Evolutionary conservation across 1,140 invertebrate genomes (phyloP), one percentile per base, ranked within the genome.

Genomic region (Papilio aristodemus): DNA sequence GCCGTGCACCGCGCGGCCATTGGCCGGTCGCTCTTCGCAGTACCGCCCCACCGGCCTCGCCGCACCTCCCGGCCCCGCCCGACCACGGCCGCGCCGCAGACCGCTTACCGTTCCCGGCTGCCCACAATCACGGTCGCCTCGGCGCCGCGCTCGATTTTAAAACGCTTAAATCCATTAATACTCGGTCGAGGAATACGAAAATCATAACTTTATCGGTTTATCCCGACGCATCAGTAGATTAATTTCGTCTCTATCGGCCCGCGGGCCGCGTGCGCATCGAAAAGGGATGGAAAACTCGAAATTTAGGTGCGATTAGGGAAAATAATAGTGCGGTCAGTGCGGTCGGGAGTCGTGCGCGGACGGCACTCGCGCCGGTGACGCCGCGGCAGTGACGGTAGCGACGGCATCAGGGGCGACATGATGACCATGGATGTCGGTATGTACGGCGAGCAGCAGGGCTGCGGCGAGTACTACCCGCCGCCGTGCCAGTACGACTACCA

Each of bases 361-460:
- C 80, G 79, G 70, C 74, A 73, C 74, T 75, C 72, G 74, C 57
- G 41, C 41, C 73, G 71, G 60, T 50, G 75, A 57, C 71, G 71
- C 66, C 76, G 75, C 74, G 64, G 62, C 76, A 82, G 86, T 88
- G 85, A 87, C 85, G 87, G 86, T 84, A 8, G 36, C 14, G 9
- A 9, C 11, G 36, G 74, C 70, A n/a, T n/a, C n/a, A 76, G 77
- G 75, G 74, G 74, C 85, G 86, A 86, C 86, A 92, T 92, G 91
- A 92, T 92, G 90, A 92, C 90, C 84, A 92, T 92, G 91, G 91
- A 92, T 82, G 82, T 92, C 85, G 87, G 89, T 70, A 91, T 92
- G 90, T 92, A 92, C 79, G 88, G 90, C 77, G 92, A 92, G 82
- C 89, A 91, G 76, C 90, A 90, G 76, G 87, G 80, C 77, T 86